A percentile compares a stretch with the other conserved stretches of the same genome.
These are phyloP conservation scores for Ashinkailepas kermadecensis DNA, from an alignment of 2,888 invertebrate genomes.

Conservation along the genomic window DNA sequence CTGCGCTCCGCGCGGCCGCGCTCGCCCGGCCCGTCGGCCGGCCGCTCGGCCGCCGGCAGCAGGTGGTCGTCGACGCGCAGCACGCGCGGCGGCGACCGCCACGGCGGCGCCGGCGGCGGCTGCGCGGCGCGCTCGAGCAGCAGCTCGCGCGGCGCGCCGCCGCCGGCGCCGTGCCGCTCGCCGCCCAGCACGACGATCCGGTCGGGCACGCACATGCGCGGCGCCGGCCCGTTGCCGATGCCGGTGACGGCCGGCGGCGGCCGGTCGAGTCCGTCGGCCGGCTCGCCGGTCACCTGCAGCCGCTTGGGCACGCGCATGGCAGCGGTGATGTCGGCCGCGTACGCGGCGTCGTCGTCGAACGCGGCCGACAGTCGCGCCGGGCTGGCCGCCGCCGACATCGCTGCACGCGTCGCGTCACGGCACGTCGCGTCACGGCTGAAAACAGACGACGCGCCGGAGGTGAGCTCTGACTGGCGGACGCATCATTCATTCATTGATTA, in stretches of 20 bases:
- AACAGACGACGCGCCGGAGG: no score
- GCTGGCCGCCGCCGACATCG: background rate
- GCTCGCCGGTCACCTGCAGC: background rate
- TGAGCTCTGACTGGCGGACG: no score
- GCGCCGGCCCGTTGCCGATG: background rate
- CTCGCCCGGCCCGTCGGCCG: background rate
- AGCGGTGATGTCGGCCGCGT: background rate
- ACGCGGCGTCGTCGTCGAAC: background rate
- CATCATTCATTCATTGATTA: no score
- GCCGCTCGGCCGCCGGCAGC: background rate
- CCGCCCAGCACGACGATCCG: conserved; percentile 20
- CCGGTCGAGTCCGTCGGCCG: background rate
- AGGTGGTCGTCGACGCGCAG: conserved; percentile 5
- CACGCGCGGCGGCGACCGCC: conserved; percentile 1
- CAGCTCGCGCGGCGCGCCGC: conserved; percentile 12
- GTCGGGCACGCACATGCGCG: conserved; percentile 1
- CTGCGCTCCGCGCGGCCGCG: background rate
- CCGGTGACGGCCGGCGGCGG: background rate
- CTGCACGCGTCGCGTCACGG: no score
- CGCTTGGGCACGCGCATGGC: conserved; percentile 5
- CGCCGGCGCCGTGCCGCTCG: conserved; percentile 17
- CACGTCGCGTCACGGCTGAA: no score
- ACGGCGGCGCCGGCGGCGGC: background rate
- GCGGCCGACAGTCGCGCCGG: background rate
- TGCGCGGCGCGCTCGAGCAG: conserved; percentile 13